Base-by-base conservation (phyloP, 2,113 vertebrate genomes). In the Phalacrocorax carbo region DNA sequence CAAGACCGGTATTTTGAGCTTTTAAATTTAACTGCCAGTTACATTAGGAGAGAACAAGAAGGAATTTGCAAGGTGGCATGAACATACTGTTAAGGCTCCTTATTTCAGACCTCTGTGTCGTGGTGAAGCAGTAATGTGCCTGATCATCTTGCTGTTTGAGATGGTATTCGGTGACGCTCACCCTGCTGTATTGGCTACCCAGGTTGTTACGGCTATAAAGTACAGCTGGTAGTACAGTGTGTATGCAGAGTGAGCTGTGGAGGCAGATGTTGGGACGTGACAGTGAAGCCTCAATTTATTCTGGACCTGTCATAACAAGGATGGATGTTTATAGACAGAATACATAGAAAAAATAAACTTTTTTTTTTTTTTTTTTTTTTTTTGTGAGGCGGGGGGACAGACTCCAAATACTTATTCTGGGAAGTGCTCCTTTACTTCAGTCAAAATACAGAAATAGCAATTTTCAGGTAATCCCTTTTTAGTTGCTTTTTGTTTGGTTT, bases 361-460 rank as follows among this genome's bases (percentile, higher is more conserved):
- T 29, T 20, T 34, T 44, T 52, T 27, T 3, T 10, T 5, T 20
- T 22, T 29, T 20, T 34, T 44, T 52, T 27, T 3, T 10, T 14
- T 44, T 14, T 5, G 11, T 2, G 29, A 10, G 4, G 9, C 10
- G 46, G 14, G 19, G 22, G 4, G 7, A 32, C 23, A 57, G 49
- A 11, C 38, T 75, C 38, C 1, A 11, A 69, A 58, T 38, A 15
- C 3, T 48, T 87, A 8, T 32, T 64, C 0, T 0, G 36, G 30
- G 52, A 90, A 88, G 6, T 1, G 0, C 11, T 80, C 6, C 27
- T 84, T 17, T 70, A 30, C 14, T n/a, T 86, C 60, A 65, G 26
- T 51, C 13, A 66, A 80, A 96, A 54, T 38, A 73, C 8, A 83
- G 58, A 86, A 92, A 58, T 22, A 38, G 9, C 5, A 62, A 15